Evolutionary conservation across 2,113 vertebrate genomes (phyloP).

Genomic region (Protobothrops flavoviridis): DNA sequence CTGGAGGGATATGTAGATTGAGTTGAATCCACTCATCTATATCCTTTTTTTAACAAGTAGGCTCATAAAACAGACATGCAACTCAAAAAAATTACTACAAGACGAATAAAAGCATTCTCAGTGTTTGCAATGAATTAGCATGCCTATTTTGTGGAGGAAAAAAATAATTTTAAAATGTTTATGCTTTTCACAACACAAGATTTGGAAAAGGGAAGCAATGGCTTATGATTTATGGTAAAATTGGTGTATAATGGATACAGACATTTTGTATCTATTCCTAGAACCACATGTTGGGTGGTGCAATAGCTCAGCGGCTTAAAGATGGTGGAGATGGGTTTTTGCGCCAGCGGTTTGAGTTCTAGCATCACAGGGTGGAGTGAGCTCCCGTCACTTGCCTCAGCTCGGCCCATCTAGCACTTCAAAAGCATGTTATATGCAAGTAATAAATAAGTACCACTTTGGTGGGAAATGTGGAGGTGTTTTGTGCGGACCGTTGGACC

Average conservation of each 20-base stretch:
- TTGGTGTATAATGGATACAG: not conserved
- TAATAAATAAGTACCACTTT: not conserved
- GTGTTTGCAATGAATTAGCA: not conserved
- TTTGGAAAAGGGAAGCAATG: not conserved
- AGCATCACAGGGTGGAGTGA: not conserved
- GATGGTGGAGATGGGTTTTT: not conserved
- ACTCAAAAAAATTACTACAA: not conserved
- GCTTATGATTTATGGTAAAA: not conserved
- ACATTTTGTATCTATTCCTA: not conserved
- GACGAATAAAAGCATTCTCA: not conserved
- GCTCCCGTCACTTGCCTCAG: not conserved
- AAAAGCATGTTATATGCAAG: not conserved
- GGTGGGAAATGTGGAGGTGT: not conserved
- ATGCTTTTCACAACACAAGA: not conserved
- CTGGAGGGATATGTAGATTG: not conserved
- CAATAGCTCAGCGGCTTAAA: not conserved
- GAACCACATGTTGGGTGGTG: not conserved
- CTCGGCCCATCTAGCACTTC: not conserved
- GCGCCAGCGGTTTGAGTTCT: not conserved
- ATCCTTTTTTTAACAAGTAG: not conserved
- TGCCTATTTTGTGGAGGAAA: not conserved
- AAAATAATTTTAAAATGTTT: not conserved
- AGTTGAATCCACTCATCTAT: not conserved
- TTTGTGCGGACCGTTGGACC: not conserved
- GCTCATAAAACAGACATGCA: not conserved